Conservation (phyloP, 2,113 vertebrate genomes). For the Bubo blakistoni region DNA sequence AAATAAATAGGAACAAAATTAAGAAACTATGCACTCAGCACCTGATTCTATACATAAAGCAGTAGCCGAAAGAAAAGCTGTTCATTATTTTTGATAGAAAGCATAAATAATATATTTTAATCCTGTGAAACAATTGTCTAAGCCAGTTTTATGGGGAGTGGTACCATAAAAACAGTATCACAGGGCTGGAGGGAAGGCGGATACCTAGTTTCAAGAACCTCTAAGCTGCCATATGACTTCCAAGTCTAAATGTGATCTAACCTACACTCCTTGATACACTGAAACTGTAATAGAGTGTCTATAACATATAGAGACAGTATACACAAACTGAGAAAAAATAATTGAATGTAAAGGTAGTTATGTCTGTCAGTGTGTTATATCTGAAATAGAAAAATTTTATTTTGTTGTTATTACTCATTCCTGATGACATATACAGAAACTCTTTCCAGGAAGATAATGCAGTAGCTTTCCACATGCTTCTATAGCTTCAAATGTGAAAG, state of each 20-base stretch:
- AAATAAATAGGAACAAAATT: neutral
- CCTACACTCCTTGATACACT: neutral
- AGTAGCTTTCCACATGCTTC: neutral
- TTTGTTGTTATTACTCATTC: neutral
- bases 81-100: neutral
- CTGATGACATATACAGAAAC: neutral
- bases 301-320: neutral
- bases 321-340: neutral
- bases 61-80: neutral
- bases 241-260: neutral
- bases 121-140: neutral
- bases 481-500: neutral
- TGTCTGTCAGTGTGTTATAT: neutral
- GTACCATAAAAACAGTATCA: neutral
- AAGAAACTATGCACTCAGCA: neutral
- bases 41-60: neutral
- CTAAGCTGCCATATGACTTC: neutral
- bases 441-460: neutral
- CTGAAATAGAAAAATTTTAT: neutral
- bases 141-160: neutral
- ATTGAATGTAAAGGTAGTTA: neutral
- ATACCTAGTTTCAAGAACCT: neutral
- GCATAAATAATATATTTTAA: neutral
- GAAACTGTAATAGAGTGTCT: neutral
- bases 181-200: fast-evolving